Conservation (phyloP, 2,888 invertebrate species). For the Mythimna impura region DNA sequence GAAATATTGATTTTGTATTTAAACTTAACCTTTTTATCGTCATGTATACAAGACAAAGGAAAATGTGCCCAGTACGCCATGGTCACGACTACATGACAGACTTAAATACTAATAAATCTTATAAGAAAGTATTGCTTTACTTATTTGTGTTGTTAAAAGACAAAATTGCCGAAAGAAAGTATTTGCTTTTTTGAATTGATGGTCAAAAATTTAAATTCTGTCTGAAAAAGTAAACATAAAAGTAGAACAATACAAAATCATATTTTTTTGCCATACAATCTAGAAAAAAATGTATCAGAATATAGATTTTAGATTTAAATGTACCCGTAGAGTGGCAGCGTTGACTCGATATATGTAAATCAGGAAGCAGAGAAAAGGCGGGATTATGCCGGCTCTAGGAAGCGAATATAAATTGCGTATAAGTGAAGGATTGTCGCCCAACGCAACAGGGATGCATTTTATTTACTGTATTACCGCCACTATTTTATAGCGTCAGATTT, state of each 20-base stretch:
- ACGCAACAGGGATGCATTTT: constrained; percentile 69
- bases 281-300: constrained; percentile 64
- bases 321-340: constrained; percentile 68
- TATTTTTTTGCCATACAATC: constrained; percentile 41
- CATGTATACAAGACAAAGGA: no score
- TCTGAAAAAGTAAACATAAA: not conserved
- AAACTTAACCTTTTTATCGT: not conserved
- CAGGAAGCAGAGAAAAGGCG: constrained; percentile 74
- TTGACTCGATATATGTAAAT: constrained; percentile 72
- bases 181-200: no score
- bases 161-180: no score
- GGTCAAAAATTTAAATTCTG: no score
- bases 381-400: constrained; percentile 78
- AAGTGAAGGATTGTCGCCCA: constrained; percentile 81
- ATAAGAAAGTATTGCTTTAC: no score
- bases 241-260: constrained; percentile 16
- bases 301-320: constrained; percentile 77
- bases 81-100: no score
- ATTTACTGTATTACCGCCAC: constrained; percentile 66
- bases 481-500: constrained; percentile 59
- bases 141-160: no score
- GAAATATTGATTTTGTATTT: not conserved
- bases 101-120: no score
- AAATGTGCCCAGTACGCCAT: no score
- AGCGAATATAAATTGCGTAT: constrained; percentile 86